Evolutionary conservation across 2,113 vertebrate species (phyloP), one percentile per base, ranked within the genome.

Genomic region (Tragelaphus scriptus): DNA sequence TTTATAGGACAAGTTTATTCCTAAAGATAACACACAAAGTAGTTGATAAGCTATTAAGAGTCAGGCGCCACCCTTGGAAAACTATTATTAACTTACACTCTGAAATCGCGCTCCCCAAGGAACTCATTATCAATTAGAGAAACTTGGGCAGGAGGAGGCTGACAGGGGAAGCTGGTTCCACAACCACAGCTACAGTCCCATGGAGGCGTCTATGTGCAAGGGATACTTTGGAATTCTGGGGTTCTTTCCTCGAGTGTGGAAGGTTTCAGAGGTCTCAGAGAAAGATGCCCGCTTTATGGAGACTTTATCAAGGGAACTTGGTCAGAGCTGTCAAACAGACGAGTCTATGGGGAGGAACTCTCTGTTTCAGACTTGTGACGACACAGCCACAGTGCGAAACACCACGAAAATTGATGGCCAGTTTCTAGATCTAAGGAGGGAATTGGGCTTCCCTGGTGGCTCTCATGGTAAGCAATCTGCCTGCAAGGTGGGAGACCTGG

Each of bases 71-170:
- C 58, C 23, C 6, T 95, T 77, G 89, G 87, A 61, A 94, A 90
- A 55, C 8, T 56, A 80, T 95, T 87, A 59, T 88, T 96, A 90
- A 94, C 95, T 96, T 95, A 75, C 51, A 91, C 58, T 94, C 63
- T 40, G 63, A 97, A 94, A 59, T 92, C 19, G 2, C 5, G 2
- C 19, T 53, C 58, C 47, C 92, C 26, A 44, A 85, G 90, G 84
- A 88, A 44, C 63, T 96, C 86, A 80, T 92, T 93, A 75, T 92
- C 96, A 81, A 36, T 90, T 55, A 87, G 90, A 75, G 56, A 86
- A 23, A 19, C 49, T 93, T 40, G 16, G 3, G 8, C 14, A 25
- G 68, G 63, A 85, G 32, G 82, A 40, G 40, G 40, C 40, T 40
- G 40, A 40, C 40, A 40, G 40, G 40, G 40, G 40, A 40, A 40